Conservation (phyloP, 2,888 invertebrate genomes). For the Keiferia lycopersicella region DNA sequence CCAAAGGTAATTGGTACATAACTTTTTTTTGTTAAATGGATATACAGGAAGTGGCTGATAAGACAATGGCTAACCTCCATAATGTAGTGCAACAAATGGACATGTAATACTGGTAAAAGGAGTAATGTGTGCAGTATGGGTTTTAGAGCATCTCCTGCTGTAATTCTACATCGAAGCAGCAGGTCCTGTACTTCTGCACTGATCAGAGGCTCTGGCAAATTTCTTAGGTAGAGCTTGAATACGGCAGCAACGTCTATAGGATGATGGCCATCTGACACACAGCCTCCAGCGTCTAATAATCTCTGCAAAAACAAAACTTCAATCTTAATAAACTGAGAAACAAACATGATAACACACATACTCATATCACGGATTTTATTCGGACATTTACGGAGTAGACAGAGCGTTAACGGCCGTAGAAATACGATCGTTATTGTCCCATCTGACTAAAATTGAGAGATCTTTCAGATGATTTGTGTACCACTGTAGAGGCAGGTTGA, state of each 20-base stretch:
- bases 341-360: no score
- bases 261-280: constrained; percentile 86
- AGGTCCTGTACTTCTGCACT: constrained; percentile 88
- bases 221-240: constrained; percentile 91
- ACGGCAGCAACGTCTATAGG: constrained; percentile 93
- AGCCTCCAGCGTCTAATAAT: constrained; percentile 86
- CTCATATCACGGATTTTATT: no score
- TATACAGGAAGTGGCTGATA: constrained; percentile 5
- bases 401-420: no score
- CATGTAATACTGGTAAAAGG: constrained; percentile 87
- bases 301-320: constrained; percentile 64
- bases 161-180: constrained; percentile 85
- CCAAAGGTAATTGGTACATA: no score
- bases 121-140: constrained; percentile 86
- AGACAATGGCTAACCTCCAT: constrained; percentile 83
- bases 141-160: constrained; percentile 80
- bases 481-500: no score
- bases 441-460: no score
- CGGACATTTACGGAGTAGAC: no score
- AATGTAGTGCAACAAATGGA: constrained; percentile 90
- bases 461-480: no score
- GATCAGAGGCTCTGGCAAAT: constrained; percentile 92
- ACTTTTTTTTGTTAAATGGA: no score
- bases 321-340: no score
- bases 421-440: no score